Evolutionary conservation across 2,888 invertebrate species (phyloP).

Genomic region (Pardosa pseudoannulata): DNA sequence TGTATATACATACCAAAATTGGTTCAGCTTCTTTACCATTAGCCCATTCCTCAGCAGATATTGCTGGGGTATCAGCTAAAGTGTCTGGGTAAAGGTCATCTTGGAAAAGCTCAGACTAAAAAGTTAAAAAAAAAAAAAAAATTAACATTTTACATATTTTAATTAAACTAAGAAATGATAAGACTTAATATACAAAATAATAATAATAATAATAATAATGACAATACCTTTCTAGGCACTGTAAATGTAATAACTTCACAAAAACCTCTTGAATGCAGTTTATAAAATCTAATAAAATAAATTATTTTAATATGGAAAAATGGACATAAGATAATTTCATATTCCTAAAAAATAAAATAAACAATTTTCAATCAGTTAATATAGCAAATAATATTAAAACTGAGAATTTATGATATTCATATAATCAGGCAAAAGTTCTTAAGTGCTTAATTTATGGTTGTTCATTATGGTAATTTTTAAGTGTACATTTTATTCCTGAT

Average conservation of each 20-base stretch:
- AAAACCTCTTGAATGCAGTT: slow-evolving; percentile 91
- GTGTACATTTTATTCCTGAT: too few relatives aligned
- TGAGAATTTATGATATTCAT: too few relatives aligned
- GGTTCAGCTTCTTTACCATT: slow-evolving; percentile 89
- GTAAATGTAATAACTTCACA: slow-evolving; percentile 97
- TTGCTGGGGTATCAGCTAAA: slow-evolving; percentile 87
- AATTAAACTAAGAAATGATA: too few relatives aligned
- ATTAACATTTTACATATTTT: too few relatives aligned
- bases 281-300: slow-evolving; percentile 85
- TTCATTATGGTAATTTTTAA: too few relatives aligned
- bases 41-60: slow-evolving; percentile 93
- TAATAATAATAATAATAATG: not conserved
- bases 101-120: slow-evolving; percentile 85
- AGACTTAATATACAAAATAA: not conserved
- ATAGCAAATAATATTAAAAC: too few relatives aligned
- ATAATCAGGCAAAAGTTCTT: too few relatives aligned
- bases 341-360: too few relatives aligned
- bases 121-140: slow-evolving; percentile 55
- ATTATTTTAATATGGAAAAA: not conserved
- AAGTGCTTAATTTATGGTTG: too few relatives aligned
- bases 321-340: too few relatives aligned
- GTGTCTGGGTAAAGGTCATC: slow-evolving; percentile 97
- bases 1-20: slow-evolving; percentile 80
- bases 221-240: slow-evolving; percentile 90
- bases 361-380: too few relatives aligned